Evolutionary conservation across 2,888 invertebrate species (phyloP).

Genomic region (Perizoma affinitatum): DNA sequence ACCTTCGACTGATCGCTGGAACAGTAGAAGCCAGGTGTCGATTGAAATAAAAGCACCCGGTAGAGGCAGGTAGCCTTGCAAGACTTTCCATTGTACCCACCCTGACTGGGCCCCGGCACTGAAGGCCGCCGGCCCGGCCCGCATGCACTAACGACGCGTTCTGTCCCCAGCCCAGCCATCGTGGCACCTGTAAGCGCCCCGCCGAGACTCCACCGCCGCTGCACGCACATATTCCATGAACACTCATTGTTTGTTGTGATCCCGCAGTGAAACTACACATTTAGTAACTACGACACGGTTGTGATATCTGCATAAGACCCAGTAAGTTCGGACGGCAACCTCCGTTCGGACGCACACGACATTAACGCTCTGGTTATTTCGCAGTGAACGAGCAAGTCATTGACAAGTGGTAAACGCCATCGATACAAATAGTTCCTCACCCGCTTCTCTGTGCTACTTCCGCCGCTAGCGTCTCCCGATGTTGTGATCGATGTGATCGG

Average conservation of each 20-base stretch:
- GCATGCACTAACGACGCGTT: conserved; percentile 79
- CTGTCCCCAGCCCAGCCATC: conserved; percentile 80
- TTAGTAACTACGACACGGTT: conserved; percentile 77
- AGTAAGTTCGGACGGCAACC: conserved; percentile 75
- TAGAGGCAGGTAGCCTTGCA: conserved; percentile 43
- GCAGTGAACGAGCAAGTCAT: conserved; percentile 89
- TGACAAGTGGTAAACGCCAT: conserved; percentile 87
- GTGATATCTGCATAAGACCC: conserved; percentile 76
- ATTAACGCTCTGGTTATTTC: conserved; percentile 82
- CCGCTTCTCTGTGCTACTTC: conserved; percentile 78
- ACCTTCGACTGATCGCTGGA: neutral
- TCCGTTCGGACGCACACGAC: conserved; percentile 63
- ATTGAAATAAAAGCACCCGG: neutral
- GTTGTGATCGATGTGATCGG: conserved; percentile 55
- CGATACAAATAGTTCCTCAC: conserved; percentile 75
- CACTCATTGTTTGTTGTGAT: conserved; percentile 84
- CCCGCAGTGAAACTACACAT: conserved; percentile 83
- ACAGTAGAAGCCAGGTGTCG: conserved; percentile 8
- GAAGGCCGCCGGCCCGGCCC: conserved; percentile 43
- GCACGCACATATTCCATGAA: conserved; percentile 82
- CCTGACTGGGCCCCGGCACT: conserved; percentile 30
- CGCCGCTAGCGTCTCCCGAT: conserved; percentile 74
- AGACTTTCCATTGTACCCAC: conserved; percentile 45
- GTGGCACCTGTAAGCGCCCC: conserved; percentile 75
- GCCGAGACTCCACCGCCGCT: conserved; percentile 67